Evolutionary conservation across 2,113 vertebrate genomes (phyloP).

Genomic region (Halcyon malimbica): DNA sequence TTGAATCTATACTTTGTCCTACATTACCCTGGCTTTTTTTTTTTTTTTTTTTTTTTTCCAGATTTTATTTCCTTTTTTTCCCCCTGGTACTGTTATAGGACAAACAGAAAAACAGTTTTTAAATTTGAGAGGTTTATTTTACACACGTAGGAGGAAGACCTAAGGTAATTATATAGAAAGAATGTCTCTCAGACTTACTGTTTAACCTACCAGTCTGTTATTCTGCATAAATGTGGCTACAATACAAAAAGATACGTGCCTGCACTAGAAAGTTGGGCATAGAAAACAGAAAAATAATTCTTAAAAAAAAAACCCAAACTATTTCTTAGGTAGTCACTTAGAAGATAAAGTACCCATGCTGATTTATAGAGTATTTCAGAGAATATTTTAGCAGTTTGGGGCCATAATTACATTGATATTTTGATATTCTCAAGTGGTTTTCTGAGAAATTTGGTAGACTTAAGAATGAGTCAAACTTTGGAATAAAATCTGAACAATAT

Average conservation of each 20-base stretch:
- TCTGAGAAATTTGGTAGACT: background rate
- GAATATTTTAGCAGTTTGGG: background rate
- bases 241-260: background rate
- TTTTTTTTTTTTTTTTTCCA: background rate
- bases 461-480: background rate
- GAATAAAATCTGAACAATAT: background rate
- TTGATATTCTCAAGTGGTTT: background rate
- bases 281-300: background rate
- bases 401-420: background rate
- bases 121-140: background rate
- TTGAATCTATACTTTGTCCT: background rate
- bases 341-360: background rate
- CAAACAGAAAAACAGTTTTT: background rate
- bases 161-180: background rate
- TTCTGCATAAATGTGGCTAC: background rate
- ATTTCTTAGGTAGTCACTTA: background rate
- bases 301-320: background rate
- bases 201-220: background rate
- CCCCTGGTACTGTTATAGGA: background rate
- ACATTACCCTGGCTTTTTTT: background rate
- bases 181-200: background rate
- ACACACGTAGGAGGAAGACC: background rate
- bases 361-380: background rate
- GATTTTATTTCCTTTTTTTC: background rate
- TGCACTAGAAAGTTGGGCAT: background rate